Base-by-base conservation (phyloP, 2,113 vertebrate genomes). In the Pionites leucogaster region DNA sequence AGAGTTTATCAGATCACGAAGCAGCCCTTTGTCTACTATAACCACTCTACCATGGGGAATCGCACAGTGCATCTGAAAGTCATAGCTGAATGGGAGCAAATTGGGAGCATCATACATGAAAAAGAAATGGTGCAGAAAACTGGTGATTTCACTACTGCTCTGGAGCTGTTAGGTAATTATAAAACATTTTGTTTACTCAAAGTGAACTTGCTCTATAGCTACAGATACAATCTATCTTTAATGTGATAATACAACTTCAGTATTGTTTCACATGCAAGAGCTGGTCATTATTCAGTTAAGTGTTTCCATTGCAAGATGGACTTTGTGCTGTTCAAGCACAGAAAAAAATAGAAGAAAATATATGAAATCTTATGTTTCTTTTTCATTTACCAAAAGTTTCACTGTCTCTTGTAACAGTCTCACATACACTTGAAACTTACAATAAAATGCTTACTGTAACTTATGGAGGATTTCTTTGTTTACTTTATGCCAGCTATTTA, bases 91-190 rank as follows among this genome's bases (percentile, higher is more conserved):
- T 94, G 97, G 94, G 96, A 97, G 19, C 90, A 94, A 62, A 23
- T 10, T 9, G 71, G 72, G 3, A 93, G 72, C 37, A 13, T 81
- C 82, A 11, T 59, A 2, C 95, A 77, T 0, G 63, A 75, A 10
- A 96, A 77, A 19, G 68, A 96, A 95, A 57, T 79, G 2, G 3
- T 91, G 72, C 97, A 84, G 94, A 99, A 96, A 98, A 98, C 60
- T 4, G 98, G 92, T 1, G 97, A 96, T 92, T 99, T 99, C 81
- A 97, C 92, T 3, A 94, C 97, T 35, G 93, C 98, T 1, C 82
- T 99, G 85, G 97, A 97, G 94, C 98, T 99, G 63, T 94, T 98
- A 25, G 99, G 99, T 99, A 96, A 93, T 28, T 35, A 23, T 15
- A 37, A 67, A 84, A 31, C 10, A 12, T 14, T 33, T 25, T 67